Percentiles rank a stretch among this genome's conserved stretches.
Conservation (phyloP, 1,140 invertebrate species). For the Onthophagus taurus region DNA sequence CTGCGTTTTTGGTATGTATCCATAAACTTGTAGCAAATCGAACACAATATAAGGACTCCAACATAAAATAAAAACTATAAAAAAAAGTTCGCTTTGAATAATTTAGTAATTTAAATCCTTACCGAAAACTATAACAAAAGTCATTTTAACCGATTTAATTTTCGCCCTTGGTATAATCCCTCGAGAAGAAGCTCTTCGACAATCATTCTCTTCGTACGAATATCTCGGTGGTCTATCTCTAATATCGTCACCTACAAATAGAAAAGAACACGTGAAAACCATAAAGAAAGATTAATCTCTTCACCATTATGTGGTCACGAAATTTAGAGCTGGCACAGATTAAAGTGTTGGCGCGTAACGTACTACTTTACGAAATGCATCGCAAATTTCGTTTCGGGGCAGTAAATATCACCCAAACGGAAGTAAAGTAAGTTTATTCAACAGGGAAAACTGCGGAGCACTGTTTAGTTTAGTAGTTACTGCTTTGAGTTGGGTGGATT, state of each 20-base stretch:
- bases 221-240: conserved; percentile 23
- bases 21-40: conserved; percentile 85
- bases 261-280: no score
- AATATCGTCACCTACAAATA: conserved; percentile 23
- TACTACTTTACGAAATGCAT: no score
- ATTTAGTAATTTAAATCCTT: conserved; percentile 24
- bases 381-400: no score
- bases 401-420: no score
- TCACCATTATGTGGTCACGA: no score
- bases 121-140: conserved; percentile 91
- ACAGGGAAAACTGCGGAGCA: no score
- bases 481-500: no score
- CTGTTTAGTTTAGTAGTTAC: no score
- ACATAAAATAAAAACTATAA: conserved; percentile 84
- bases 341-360: no score
- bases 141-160: conserved; percentile 97
- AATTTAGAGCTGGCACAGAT: no score
- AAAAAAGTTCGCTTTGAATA: conserved; percentile 1
- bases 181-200: conserved; percentile 62
- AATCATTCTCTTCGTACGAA: conserved; percentile 46
- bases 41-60: conserved; percentile 95
- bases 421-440: no score
- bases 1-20: conserved; percentile 69
- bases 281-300: no score
- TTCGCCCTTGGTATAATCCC: conserved; percentile 89